Evolutionary conservation across 2,888 invertebrate genomes (phyloP), one percentile per base, ranked within the genome.

Genomic region (Xanthia icteritia): DNA sequence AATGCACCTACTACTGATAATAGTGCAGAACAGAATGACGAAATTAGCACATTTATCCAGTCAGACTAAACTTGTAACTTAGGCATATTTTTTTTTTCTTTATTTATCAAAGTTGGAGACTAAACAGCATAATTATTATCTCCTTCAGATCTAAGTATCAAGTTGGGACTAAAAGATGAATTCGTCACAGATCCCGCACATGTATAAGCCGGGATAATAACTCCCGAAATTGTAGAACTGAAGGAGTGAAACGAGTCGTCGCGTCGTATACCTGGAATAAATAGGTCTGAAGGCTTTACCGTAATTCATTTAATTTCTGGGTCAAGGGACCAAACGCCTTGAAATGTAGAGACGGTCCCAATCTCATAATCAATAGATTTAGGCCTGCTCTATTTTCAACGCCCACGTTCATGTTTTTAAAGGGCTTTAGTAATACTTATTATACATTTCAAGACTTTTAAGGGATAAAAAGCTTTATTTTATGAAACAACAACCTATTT

Each of bases 311-410:
- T 42, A 31, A 61, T 75, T 61, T 54, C 15, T 17, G 27, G 45
- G 76, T 27, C 63, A 63, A 54, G 76, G 17, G 5, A 17, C 45
- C 20, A 54, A 54, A 56, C 63, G 36, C 27, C 27, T 36, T 23
- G 36, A 27, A 64, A 56, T 76, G 36, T 76, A 39, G 76, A 48
- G 36, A 54, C 27, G 13, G 17, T 48, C 36, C 27, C 45, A 56
- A 56, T 76, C 3, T n/a, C 20, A 5, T 17, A 63, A 76, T 74
- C 75, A 13, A 74, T 27, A 63, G 31, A 74, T 36, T 36, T 36
- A 63, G 54, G 42, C 5, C 17, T 6, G 31, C 23, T 61, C 48
- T 27, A 63, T 54, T 75, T 61, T n/a, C 13, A 9, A 72, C 11
- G 20, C 27, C 73, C 17, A 42, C 27, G 13, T 23, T 39, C 23